Evolutionary conservation across 2,113 vertebrate species (phyloP).

Genomic region (Callorhinus ursinus): DNA sequence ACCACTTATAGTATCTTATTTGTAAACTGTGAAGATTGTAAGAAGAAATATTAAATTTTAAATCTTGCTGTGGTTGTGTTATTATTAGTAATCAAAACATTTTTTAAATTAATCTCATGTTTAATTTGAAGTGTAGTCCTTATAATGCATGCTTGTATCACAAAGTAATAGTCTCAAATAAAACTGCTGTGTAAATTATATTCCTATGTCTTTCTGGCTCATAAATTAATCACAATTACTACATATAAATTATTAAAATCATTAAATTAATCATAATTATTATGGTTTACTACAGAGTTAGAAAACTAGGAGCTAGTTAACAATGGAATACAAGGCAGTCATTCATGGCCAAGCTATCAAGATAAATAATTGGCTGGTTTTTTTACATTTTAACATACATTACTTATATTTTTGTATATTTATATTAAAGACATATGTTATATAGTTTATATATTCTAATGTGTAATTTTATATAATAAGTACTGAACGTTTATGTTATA

Average conservation of each 20-base stretch:
- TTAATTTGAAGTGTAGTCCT: constrained; percentile 33
- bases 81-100: not conserved
- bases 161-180: not conserved
- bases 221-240: not conserved
- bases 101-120: constrained; percentile 20
- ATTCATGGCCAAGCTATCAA: constrained; percentile 39
- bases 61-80: constrained; percentile 21
- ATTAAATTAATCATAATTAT: constrained; percentile 13
- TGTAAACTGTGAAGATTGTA: not conserved
- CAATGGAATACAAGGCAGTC: not conserved
- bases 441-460: not conserved
- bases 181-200: constrained; percentile 17
- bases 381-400: not conserved
- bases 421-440: not conserved
- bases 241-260: constrained; percentile 12
- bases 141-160: not conserved
- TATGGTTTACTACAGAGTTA: constrained; percentile 43
- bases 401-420: not conserved
- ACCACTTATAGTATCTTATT: not conserved
- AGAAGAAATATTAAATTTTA: constrained; percentile 38
- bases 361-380: constrained; percentile 19
- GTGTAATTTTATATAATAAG: not conserved
- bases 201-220: constrained; percentile 8
- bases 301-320: constrained; percentile 34
- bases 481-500: not conserved